phyloP scores from a whole-genome alignment of 2,888 invertebrate genomes.

The Tetropium fuscum region DNA sequence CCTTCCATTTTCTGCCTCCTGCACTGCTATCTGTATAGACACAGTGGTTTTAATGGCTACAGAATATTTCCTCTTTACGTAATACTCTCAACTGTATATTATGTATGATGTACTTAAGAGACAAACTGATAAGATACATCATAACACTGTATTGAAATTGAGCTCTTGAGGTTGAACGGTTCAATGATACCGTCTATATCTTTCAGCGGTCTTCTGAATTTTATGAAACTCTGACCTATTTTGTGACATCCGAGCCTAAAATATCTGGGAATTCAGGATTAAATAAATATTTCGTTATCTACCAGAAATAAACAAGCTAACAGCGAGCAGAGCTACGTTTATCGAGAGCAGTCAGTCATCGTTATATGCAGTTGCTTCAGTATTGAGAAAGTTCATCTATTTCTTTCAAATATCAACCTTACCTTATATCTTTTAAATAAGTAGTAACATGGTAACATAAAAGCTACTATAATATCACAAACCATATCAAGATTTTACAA shows the following conservation, averaged over 20 bases:
- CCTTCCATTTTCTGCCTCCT: not conserved
- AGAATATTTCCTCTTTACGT: slow-evolving; percentile 23
- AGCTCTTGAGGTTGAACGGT: slow-evolving; percentile 3
- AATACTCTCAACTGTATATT: slow-evolving; percentile 15
- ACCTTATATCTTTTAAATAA: no score
- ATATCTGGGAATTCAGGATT: not conserved
- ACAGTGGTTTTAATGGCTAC: not conserved
- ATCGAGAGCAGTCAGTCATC: no score
- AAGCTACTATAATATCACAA: no score
- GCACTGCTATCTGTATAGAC: not conserved
- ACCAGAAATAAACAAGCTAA: no score
- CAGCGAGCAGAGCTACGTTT: no score
- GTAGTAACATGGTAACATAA: no score
- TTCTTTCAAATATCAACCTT: no score
- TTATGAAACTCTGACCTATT: slow-evolving; percentile 12
- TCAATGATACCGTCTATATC: not conserved
- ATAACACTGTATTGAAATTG: slow-evolving; percentile 8
- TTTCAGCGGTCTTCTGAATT: slow-evolving; percentile 23
- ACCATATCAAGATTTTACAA: no score
- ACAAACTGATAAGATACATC: slow-evolving; percentile 19
- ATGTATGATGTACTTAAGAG: slow-evolving; percentile 19
- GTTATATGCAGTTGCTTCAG: no score
- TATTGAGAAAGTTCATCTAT: no score
- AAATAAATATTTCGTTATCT: not conserved
- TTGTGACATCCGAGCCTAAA: not conserved